These are phyloP conservation scores for Microcebus tavaratra DNA, from an alignment of 2,113 vertebrate species.

Conservation along the genomic window DNA sequence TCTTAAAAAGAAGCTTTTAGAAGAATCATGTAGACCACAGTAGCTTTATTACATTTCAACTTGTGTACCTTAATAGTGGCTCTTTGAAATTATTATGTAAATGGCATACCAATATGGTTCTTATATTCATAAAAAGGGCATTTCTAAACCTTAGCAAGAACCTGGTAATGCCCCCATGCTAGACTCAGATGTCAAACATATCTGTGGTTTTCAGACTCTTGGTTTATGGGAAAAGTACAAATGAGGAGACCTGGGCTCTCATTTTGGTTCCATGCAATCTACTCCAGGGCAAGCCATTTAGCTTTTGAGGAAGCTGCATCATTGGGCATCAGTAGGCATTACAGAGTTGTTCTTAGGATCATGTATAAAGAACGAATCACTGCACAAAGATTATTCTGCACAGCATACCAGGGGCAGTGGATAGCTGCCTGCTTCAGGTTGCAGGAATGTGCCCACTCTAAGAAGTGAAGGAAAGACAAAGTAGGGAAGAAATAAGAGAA, in stretches of 20 bases:
- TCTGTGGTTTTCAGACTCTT: background rate
- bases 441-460: background rate
- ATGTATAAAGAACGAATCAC: background rate
- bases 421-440: background rate
- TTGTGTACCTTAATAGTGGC: background rate
- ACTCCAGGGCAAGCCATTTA: background rate
- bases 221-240: background rate
- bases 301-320: background rate
- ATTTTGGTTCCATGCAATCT: background rate
- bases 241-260: background rate
- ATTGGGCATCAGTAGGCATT: background rate
- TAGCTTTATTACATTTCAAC: background rate
- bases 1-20: background rate
- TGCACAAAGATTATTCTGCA: background rate
- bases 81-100: background rate
- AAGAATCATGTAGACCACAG: background rate
- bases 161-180: background rate
- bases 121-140: background rate
- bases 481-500: background rate
- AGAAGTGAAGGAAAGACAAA: background rate
- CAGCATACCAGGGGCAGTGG: background rate
- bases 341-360: background rate
- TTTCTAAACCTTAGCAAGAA: background rate
- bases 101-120: background rate
- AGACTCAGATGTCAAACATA: background rate